phyloP scores from a whole-genome alignment of 2,797 vertebrate genomes.

The Harpagifer antarcticus region DNA sequence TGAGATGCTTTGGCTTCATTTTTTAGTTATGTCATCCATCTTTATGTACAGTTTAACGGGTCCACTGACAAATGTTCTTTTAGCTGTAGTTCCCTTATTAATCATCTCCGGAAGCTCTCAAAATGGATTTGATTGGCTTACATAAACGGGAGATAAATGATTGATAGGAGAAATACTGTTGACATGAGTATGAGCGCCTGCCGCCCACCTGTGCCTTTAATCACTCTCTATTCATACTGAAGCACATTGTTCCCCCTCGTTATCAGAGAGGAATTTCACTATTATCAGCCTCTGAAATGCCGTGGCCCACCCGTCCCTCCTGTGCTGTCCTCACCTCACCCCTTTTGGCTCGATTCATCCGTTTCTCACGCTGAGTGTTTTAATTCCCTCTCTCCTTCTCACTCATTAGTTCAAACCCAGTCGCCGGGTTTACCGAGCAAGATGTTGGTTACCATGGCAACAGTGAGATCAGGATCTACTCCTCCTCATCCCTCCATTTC shows the following conservation, averaged over 20 bases:
- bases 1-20: no score
- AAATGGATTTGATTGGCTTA: slow-evolving; percentile 66
- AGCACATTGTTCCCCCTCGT: slow-evolving; percentile 47
- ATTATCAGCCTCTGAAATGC: slow-evolving; percentile 35
- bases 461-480: slow-evolving; percentile 87
- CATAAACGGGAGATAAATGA: slow-evolving; percentile 53
- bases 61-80: slow-evolving; percentile 12
- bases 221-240: slow-evolving; percentile 54
- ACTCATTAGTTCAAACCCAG: slow-evolving; percentile 86
- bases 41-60: slow-evolving; percentile 10
- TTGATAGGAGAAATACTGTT: slow-evolving; percentile 58
- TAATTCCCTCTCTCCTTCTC: slow-evolving; percentile 47
- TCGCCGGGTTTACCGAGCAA: slow-evolving; percentile 91
- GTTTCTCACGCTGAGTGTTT: slow-evolving; percentile 50
- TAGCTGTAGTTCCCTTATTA: slow-evolving; percentile 19
- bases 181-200: slow-evolving; percentile 38
- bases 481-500: slow-evolving; percentile 86
- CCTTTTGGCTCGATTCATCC: slow-evolving; percentile 55
- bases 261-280: slow-evolving; percentile 39
- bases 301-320: slow-evolving; percentile 44
- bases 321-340: slow-evolving; percentile 45
- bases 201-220: slow-evolving; percentile 58
- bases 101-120: slow-evolving; percentile 38
- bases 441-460: slow-evolving; percentile 92
- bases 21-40: no score